A percentile compares a stretch with the other conserved stretches of the same genome.
Conservation (phyloP, 2,797 vertebrate genomes). For the Coluber constrictor region DNA sequence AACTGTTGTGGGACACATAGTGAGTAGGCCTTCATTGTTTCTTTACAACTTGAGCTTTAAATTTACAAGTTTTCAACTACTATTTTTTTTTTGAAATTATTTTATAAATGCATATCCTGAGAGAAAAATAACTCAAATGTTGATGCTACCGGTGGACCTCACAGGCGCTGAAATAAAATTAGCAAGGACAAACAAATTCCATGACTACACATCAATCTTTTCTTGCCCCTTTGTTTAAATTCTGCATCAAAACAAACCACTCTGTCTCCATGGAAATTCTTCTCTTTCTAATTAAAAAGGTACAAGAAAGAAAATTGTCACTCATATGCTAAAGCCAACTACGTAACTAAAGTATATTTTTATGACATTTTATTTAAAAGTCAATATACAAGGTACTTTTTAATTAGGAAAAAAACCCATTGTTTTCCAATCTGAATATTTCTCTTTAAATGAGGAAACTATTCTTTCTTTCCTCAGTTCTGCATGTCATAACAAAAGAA, state of each 20-base stretch:
- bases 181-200: background rate
- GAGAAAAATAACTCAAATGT: background rate
- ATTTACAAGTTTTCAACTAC: background rate
- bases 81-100: background rate
- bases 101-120: background rate
- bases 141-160: background rate
- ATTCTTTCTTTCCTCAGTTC: background rate
- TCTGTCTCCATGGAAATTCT: slow-evolving; percentile 37
- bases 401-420: background rate
- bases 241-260: background rate
- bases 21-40: background rate
- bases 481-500: background rate
- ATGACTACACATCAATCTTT: slow-evolving; percentile 16
- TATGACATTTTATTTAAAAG: background rate
- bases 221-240: background rate
- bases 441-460: background rate
- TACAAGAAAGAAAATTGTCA: slow-evolving; percentile 20
- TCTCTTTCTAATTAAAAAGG: background rate
- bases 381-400: slow-evolving; percentile 6
- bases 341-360: slow-evolving; percentile 39
- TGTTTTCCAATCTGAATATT: background rate
- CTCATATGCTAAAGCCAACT: slow-evolving; percentile 31
- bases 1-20: background rate
- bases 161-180: slow-evolving; percentile 2
- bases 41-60: background rate